A percentile compares a stretch with the other conserved stretches of the same genome.
phyloP scores from a whole-genome alignment of 2,113 vertebrate species.

The Rhegmatorhina hoffmannsi region DNA sequence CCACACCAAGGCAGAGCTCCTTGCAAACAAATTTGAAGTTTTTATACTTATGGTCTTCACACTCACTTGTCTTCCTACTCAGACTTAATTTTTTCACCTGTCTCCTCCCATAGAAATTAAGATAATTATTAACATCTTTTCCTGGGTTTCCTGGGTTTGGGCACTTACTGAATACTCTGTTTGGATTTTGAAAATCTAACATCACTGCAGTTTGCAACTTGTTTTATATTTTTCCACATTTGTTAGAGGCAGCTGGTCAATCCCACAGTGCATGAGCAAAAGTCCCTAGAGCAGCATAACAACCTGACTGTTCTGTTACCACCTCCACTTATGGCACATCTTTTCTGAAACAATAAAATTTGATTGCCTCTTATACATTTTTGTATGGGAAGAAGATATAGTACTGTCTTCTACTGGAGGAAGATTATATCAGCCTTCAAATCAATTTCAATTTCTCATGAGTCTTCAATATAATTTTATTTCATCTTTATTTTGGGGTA shows the following conservation, averaged over 20 bases:
- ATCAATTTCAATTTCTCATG: slow-evolving; percentile 60
- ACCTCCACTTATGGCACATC: neutral
- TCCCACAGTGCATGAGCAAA: neutral
- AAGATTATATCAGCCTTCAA: slow-evolving; percentile 41
- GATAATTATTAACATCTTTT: neutral
- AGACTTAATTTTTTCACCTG: neutral
- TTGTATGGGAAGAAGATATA: slow-evolving; percentile 22
- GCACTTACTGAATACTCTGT: neutral
- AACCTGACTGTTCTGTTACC: neutral
- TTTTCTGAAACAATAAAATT: slow-evolving; percentile 48
- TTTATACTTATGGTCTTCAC: neutral
- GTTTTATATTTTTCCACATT: neutral
- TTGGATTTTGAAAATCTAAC: neutral
- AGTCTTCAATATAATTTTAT: slow-evolving; percentile 50
- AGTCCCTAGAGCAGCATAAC: slow-evolving; percentile 28
- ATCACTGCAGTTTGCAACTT: neutral
- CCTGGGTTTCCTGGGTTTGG: neutral
- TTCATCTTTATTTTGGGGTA: slow-evolving; percentile 46
- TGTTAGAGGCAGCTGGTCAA: slow-evolving; percentile 20
- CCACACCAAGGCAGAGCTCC: neutral
- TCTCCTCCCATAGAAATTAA: neutral
- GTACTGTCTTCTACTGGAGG: slow-evolving; percentile 10
- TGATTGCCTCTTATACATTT: slow-evolving; percentile 43
- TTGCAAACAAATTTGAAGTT: neutral
- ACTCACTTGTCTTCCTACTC: neutral